Evolutionary conservation across 2,888 invertebrate species (phyloP), one percentile per base, ranked within the genome.

Genomic region (Biston betularia): DNA sequence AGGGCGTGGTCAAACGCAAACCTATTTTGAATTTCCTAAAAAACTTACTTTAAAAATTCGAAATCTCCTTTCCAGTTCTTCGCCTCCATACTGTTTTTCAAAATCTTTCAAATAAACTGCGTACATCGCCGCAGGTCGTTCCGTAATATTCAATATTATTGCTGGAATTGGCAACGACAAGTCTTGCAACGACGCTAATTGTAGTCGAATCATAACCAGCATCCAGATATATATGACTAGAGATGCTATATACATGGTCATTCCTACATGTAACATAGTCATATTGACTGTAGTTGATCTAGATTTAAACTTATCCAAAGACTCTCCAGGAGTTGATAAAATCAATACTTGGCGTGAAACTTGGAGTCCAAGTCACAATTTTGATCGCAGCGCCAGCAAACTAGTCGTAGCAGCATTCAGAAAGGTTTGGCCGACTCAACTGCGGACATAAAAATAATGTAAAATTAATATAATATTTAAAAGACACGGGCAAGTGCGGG

Each of bases 1-100:
- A n/a, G n/a, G n/a, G n/a, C n/a, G n/a, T n/a, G n/a, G n/a, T n/a
- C n/a, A n/a, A n/a, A n/a, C n/a, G n/a, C n/a, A n/a, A n/a, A n/a
- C 44, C 12, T 44, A 44, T 44, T 4, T 5, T 5, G 44, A 12
- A 44, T 0, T 6, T 44, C 2, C 6, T 12, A 5, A 44, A n/a
- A 46, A 35, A 70, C 79, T 63, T 61, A 85, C 86, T 79, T 82
- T 78, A 67, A 82, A 85, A 69, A 79, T 70, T 1, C 65, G 5
- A 34, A 81, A 69, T 42, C 86, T 76, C 14, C 24, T 63, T 1
- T 33, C 10, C 69, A 70, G 75, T 49, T 86, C 85, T 0, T 46
- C 54, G 7, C 42, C 15, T 0, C 14, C 15, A 55, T 84, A 83
- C 14, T 42, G 70, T 54, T 82, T 86, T 9, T 78, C 76, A 49